phyloP scores from a whole-genome alignment of 2,888 invertebrate genomes.

The Aleiodes alternator region DNA sequence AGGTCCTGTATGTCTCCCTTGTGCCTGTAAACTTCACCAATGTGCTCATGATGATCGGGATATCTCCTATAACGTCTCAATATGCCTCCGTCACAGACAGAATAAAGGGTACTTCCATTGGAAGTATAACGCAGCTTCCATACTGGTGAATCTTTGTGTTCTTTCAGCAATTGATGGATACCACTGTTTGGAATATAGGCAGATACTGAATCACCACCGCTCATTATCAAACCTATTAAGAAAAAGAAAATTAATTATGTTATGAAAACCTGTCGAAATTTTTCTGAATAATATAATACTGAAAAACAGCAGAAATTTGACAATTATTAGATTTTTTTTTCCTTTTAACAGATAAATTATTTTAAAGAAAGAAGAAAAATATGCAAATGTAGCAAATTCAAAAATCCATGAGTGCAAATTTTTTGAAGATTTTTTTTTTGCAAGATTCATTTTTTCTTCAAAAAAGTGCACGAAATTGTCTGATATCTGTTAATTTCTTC shows the following conservation, averaged over 20 bases:
- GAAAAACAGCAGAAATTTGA: too few relatives aligned
- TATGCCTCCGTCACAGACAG: conserved; percentile 74
- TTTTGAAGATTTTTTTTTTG: too few relatives aligned
- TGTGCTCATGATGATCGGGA: conserved; percentile 75
- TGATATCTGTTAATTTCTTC: too few relatives aligned
- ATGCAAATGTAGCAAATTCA: too few relatives aligned
- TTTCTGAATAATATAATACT: too few relatives aligned
- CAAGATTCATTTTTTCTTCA: too few relatives aligned
- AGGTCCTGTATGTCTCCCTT: conserved; percentile 76
- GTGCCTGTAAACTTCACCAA: conserved; percentile 76
- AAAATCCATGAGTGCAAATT: too few relatives aligned
- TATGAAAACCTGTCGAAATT: neutral
- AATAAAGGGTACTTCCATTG: conserved; percentile 74
- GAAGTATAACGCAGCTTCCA: conserved; percentile 76
- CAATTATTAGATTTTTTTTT: too few relatives aligned
- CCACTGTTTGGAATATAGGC: conserved; percentile 75
- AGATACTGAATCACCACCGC: conserved; percentile 75
- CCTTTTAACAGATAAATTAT: too few relatives aligned
- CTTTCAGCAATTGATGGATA: conserved; percentile 73
- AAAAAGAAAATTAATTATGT: conserved; percentile 22
- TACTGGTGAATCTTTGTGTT: conserved; percentile 72
- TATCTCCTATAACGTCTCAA: conserved; percentile 75
- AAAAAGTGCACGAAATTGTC: too few relatives aligned
- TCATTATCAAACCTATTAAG: conserved; percentile 73
- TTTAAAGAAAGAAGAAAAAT: too few relatives aligned